Evolutionary conservation across 2,113 vertebrate genomes (phyloP).

Genomic region (Phylloscopus trochiloides): DNA sequence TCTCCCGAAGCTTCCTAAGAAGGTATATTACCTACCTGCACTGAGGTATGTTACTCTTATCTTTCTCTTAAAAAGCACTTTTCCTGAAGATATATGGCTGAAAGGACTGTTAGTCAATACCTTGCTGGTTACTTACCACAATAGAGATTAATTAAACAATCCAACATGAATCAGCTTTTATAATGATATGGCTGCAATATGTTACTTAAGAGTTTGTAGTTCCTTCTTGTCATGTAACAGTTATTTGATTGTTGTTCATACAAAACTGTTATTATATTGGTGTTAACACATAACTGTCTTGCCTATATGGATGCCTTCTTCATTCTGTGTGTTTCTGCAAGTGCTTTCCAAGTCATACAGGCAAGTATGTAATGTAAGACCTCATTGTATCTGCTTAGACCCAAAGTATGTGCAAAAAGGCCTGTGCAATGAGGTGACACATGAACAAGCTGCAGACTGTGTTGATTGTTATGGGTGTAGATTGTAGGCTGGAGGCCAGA

Average conservation of each 20-base stretch:
- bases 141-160: background rate
- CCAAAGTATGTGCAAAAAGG: background rate
- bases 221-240: background rate
- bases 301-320: accelerated
- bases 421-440: accelerated
- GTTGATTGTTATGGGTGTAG: background rate
- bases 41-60: background rate
- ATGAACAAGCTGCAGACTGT: background rate
- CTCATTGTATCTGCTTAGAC: background rate
- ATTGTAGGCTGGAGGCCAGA: background rate
- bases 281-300: background rate
- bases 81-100: background rate
- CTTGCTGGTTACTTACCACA: background rate
- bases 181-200: background rate
- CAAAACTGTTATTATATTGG: background rate
- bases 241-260: background rate
- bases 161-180: background rate
- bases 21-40: background rate
- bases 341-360: background rate
- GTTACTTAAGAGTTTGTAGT: background rate
- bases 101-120: background rate
- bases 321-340: background rate
- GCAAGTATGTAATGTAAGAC: background rate
- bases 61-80: background rate
- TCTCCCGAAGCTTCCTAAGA: background rate